Base-by-base conservation (phyloP, 2,797 vertebrate genomes). In the Rhabdophis nuchalis region DNA sequence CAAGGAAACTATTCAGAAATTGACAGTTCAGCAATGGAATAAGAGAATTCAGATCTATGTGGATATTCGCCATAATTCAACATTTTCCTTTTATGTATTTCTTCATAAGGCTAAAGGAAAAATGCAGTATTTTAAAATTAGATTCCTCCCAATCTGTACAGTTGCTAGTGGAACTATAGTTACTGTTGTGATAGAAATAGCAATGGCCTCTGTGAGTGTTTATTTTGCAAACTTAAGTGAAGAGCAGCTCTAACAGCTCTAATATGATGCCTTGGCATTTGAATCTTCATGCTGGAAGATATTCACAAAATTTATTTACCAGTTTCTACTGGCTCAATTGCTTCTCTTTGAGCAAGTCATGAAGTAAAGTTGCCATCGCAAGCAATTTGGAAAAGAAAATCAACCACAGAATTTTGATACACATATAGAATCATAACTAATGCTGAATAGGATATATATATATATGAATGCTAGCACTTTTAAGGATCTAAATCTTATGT, bases 311-410 rank as follows among this genome's bases (percentile, higher is more conserved):
- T 96, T 94, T 94, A 95, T 96, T 96, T 96, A 96, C 57, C 93
- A 25, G 92, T 95, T 54, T 72, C 53, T 89, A 92, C 92, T 94
- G 93, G 25, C 29, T 90, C 46, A 92, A 88, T 92, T 90, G 95
- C 96, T 96, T 92, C 50, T 96, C 95, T 97, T 96, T 96, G 77
- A 92, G 95, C 93, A 88, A 16, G 95, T 93, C 96, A 91, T 96
- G 96, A 91, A 87, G 77, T 90, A 77, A 46, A 58, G 89, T 87
- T 92, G 61, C 77, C 60, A 52, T 90, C 94, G 95, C 96, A 97
- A 95, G 92, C 29, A 96, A 95, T 90, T 91, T 96, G 92, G 96
- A 96, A 97, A 96, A 85, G 32, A 96, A 97, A 97, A 97, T 95
- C 96, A 96, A 96, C 93, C 94, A 93, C 88, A 96, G 90, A 92